These are phyloP conservation scores for Theristicus caerulescens DNA, from an alignment of 2,113 vertebrate genomes.

Conservation along the genomic window DNA sequence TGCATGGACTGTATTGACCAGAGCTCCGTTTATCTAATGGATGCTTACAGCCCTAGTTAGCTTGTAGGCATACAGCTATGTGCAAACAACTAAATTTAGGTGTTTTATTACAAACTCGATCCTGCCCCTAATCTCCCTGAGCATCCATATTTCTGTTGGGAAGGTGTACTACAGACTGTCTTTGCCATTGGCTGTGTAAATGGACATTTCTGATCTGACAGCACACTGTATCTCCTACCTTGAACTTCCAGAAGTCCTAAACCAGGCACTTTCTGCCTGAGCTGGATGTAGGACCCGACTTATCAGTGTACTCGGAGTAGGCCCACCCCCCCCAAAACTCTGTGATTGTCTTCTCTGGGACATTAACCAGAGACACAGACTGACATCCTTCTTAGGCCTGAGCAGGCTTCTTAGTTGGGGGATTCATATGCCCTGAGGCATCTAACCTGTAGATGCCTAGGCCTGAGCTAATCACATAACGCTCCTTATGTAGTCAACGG, in stretches of 20 bases:
- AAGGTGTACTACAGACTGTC: neutral
- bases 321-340: neutral
- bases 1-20: neutral
- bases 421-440: neutral
- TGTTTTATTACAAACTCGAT: neutral
- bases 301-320: neutral
- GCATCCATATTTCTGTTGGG: neutral
- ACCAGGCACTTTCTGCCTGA: neutral
- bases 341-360: neutral
- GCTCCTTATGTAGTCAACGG: neutral
- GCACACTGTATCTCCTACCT: neutral
- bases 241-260: neutral
- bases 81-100: neutral
- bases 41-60: neutral
- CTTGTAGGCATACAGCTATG: neutral
- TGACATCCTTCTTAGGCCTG: neutral
- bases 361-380: neutral
- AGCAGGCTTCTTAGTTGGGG: neutral
- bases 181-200: neutral
- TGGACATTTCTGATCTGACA: neutral
- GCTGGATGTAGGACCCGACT: neutral
- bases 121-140: neutral
- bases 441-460: neutral
- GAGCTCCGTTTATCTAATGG: neutral
- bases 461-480: neutral